Evolutionary conservation across 1,140 invertebrate species (phyloP).

Genomic region (Mya arenaria): DNA sequence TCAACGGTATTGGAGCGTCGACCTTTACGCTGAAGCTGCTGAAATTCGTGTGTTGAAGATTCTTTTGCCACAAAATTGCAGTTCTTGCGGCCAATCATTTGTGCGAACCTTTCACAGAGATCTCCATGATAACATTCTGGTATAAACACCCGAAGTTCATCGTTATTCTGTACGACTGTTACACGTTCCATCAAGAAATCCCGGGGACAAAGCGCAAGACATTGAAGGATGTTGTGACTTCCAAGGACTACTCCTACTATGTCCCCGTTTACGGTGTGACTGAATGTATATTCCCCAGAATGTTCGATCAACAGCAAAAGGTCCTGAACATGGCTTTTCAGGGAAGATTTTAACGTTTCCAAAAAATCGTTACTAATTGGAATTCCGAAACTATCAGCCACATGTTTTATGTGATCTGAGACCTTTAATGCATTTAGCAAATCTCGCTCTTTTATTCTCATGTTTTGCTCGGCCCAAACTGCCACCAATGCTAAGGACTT

Average conservation of each 20-base stretch:
- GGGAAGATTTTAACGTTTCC: neutral
- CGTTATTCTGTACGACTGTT: neutral
- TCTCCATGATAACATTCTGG: neutral
- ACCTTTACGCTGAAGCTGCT: neutral
- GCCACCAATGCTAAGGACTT: conserved; percentile 22
- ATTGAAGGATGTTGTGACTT: neutral
- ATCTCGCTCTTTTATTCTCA: neutral
- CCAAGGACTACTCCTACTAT: conserved; percentile 21
- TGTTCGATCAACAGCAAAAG: conserved; percentile 1
- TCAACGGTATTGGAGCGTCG: neutral
- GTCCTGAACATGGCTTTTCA: conserved; percentile 11
- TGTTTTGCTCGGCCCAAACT: conserved; percentile 24
- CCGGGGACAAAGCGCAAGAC: neutral
- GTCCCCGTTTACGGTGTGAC: conserved; percentile 25
- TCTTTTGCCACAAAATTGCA: neutral
- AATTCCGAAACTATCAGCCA: neutral
- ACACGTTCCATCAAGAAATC: conserved; percentile 27
- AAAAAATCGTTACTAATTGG: neutral
- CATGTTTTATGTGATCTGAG: conserved; percentile 2
- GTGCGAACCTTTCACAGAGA: neutral
- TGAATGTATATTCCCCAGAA: conserved; percentile 16
- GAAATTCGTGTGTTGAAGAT: neutral
- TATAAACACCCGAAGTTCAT: conserved; percentile 1
- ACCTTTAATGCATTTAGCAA: neutral
- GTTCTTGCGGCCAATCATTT: conserved; percentile 13